phyloP scores from a whole-genome alignment of 2,797 vertebrate species.

The Coracias cyanogaster region DNA sequence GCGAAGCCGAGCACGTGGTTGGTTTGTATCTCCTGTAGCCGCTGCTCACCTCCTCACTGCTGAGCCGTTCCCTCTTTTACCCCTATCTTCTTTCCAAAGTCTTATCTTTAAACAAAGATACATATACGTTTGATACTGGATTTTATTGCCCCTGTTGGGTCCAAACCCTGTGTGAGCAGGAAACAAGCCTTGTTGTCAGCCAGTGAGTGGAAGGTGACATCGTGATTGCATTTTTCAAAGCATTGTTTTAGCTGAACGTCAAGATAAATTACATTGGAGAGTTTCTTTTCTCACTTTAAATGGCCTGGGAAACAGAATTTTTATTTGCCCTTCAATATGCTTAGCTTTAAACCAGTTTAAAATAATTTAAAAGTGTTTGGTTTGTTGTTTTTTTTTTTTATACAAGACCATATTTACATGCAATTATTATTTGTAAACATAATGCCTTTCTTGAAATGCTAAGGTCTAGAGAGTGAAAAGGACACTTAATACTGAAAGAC shows the following conservation, averaged over 20 bases:
- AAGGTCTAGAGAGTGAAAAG: slow-evolving; percentile 67
- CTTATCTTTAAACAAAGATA: neutral
- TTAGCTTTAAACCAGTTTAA: slow-evolving; percentile 76
- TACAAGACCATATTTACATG: slow-evolving; percentile 72
- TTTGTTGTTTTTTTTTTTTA: neutral
- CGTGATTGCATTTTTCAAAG: slow-evolving; percentile 46
- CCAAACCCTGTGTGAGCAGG: neutral
- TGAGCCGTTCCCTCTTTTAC: neutral
- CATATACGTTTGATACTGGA: neutral
- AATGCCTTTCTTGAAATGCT: slow-evolving; percentile 75
- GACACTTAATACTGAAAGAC: neutral
- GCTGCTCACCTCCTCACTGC: neutral
- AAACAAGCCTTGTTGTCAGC: neutral
- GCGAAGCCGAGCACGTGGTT: neutral
- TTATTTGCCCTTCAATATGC: slow-evolving; percentile 66
- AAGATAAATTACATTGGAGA: neutral
- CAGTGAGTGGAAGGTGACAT: slow-evolving; percentile 41
- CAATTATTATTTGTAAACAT: slow-evolving; percentile 65
- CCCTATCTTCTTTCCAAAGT: neutral
- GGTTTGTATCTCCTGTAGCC: neutral
- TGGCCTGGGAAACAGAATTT: slow-evolving; percentile 77
- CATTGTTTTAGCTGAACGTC: slow-evolving; percentile 21
- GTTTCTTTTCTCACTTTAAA: slow-evolving; percentile 1
- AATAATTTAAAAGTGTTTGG: slow-evolving; percentile 3
- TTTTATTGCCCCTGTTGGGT: slow-evolving; percentile 50